Percentiles rank a stretch among this genome's conserved stretches.
Evolutionary conservation across 2,888 invertebrate species (phyloP).

Genomic region (Carpatolechia fugitivella): DNA sequence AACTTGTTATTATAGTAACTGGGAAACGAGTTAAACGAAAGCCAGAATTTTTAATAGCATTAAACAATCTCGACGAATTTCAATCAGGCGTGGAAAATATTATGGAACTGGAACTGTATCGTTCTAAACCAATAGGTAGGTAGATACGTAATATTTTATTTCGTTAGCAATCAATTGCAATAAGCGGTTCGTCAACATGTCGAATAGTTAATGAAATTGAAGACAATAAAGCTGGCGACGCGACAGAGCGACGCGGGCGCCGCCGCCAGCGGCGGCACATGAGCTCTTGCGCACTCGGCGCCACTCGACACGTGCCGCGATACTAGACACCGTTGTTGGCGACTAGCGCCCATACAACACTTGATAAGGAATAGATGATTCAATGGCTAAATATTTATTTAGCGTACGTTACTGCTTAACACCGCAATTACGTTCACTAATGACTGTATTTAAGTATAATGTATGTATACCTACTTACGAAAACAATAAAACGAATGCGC

Average conservation of each 20-base stretch:
- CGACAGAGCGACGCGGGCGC: conserved; percentile 52
- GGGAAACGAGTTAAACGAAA: no score
- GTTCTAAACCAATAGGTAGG: conserved; percentile 13
- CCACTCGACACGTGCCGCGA: neutral
- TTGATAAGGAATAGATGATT: no score
- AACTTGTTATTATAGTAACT: no score
- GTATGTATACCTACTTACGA: no score
- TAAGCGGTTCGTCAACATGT: conserved; percentile 33
- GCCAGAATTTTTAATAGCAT: neutral
- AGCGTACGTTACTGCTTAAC: no score
- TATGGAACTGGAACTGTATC: neutral
- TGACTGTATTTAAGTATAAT: no score
- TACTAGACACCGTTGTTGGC: neutral
- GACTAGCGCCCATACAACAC: no score
- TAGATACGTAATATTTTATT: conserved; percentile 11
- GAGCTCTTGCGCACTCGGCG: neutral
- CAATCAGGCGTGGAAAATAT: neutral
- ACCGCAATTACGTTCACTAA: no score
- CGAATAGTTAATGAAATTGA: conserved; percentile 39
- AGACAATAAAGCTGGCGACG: conserved; percentile 36
- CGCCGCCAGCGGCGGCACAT: conserved; percentile 11
- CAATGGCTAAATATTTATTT: no score
- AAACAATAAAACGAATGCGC: no score
- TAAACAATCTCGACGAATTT: neutral
- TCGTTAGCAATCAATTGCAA: conserved; percentile 15